Evolutionary conservation across 1,140 invertebrate genomes (phyloP), one percentile per base, ranked within the genome.

Genomic region (Eurosta solidaginis): DNA sequence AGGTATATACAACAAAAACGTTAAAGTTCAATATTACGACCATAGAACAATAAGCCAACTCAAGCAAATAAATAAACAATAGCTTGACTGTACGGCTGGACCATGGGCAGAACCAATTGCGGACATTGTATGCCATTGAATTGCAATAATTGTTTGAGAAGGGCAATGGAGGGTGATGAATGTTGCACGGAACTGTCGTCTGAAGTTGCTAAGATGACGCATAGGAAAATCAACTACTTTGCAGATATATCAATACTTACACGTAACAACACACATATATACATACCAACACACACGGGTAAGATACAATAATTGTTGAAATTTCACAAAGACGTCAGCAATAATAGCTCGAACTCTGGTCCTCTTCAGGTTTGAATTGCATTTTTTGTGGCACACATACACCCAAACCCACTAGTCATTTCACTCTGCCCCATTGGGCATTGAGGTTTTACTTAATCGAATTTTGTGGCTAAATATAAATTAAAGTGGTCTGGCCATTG

Each of bases 391-490:
- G n/a, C n/a, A n/a, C n/a, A n/a, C n/a, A n/a, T n/a, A n/a, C n/a
- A n/a, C n/a, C n/a, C n/a, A n/a, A n/a, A n/a, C n/a, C n/a, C n/a
- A n/a, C n/a, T n/a, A n/a, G n/a, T n/a, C n/a, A n/a, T n/a, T n/a
- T n/a, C n/a, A n/a, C n/a, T n/a, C n/a, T n/a, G 49, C 33, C 59
- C n/a, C 40, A 40, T 68, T 68, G 59, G 59, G 27, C 59, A 68
- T 68, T 68, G 59, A 68, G 59, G 59, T 68, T 68, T 68, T 42
- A 22, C 59, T 68, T 68, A 68, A 68, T 68, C 40, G 59, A 68
- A 68, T 68, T 68, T 68, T 68, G 59, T 40, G 59, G 59, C 29
- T 68, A 68, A 68, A 68, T n/a, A 68, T 68, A 68, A 68, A 68
- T 68, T 68, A 68, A 68, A 68, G 59, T 68, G 59, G 59, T 68